A percentile compares a stretch with the other conserved stretches of the same genome.
These are phyloP conservation scores for Heteronetta atricapilla DNA, from an alignment of 2,113 vertebrate genomes.

Conservation along the genomic window DNA sequence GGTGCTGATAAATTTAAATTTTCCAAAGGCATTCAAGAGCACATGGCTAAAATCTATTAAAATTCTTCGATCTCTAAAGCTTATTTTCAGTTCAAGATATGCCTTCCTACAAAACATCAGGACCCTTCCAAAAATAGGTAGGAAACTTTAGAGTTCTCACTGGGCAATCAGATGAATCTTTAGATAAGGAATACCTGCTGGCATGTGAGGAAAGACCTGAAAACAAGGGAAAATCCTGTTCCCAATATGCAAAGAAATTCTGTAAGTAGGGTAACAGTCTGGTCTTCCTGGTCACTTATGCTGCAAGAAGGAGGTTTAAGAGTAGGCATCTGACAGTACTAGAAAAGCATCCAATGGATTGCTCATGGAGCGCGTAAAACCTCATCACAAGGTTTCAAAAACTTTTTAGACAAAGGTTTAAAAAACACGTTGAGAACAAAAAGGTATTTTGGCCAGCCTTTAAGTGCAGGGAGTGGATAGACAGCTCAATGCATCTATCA, in stretches of 20 bases:
- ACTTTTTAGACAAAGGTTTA: not conserved
- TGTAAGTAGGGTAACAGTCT: not conserved
- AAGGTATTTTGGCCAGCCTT: too few species aligned
- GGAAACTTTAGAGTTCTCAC: not conserved
- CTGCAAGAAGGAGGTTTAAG: not conserved
- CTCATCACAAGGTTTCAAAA: not conserved
- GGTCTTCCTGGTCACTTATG: not conserved
- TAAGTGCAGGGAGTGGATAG: not conserved
- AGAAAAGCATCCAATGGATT: not conserved
- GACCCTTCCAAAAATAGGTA: not conserved
- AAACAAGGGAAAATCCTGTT: not conserved
- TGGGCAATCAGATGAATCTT: not conserved
- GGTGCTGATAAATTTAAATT: not conserved
- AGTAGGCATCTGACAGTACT: not conserved
- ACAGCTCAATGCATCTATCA: not conserved
- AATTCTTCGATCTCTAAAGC: not conserved
- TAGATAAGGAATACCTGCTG: not conserved
- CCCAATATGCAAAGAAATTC: not conserved
- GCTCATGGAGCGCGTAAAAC: not conserved
- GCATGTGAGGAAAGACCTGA: not conserved
- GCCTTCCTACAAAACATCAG: not conserved
- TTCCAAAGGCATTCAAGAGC: not conserved
- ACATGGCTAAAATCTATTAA: not conserved
- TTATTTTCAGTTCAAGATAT: not conserved
- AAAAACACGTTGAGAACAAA: not conserved